Percentiles rank a stretch among this genome's conserved stretches.
Evolutionary conservation across 2,888 invertebrate genomes (phyloP).

Genomic region (Lissonota sp.): DNA sequence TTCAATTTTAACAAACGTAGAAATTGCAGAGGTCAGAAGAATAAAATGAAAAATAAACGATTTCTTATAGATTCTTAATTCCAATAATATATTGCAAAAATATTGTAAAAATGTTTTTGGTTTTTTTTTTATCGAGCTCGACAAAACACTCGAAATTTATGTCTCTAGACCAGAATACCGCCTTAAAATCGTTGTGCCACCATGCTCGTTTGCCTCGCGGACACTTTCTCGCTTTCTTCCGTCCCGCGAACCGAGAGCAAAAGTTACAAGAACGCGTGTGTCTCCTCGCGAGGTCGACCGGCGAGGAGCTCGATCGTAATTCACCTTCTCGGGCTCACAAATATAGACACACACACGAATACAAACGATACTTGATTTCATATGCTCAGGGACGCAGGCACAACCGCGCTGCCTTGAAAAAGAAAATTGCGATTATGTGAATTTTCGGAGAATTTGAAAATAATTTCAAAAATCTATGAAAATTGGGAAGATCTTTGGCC

Average conservation of each 20-base stretch:
- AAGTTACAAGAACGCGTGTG: slow-evolving; percentile 39
- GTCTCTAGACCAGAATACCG: too few relatives aligned
- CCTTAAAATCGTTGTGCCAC: slow-evolving; percentile 3
- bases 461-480: too few relatives aligned
- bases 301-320: slow-evolving; percentile 66
- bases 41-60: too few relatives aligned
- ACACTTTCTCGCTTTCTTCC: slow-evolving; percentile 82
- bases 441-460: background rate
- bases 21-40: too few relatives aligned
- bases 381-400: slow-evolving; percentile 72
- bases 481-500: too few relatives aligned
- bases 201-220: slow-evolving; percentile 60
- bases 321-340: slow-evolving; percentile 32
- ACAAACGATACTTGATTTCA: slow-evolving; percentile 1
- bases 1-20: too few relatives aligned
- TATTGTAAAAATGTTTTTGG: too few relatives aligned
- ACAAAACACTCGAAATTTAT: too few relatives aligned
- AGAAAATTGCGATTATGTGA: slow-evolving; percentile 10
- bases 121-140: too few relatives aligned
- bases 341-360: too few relatives aligned
- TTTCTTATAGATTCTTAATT: too few relatives aligned
- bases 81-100: too few relatives aligned
- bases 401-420: slow-evolving; percentile 75
- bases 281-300: slow-evolving; percentile 77
- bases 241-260: slow-evolving; percentile 51